Conservation (phyloP, 92 coral and sea anemone species). For the Paragorgia papillata region DNA sequence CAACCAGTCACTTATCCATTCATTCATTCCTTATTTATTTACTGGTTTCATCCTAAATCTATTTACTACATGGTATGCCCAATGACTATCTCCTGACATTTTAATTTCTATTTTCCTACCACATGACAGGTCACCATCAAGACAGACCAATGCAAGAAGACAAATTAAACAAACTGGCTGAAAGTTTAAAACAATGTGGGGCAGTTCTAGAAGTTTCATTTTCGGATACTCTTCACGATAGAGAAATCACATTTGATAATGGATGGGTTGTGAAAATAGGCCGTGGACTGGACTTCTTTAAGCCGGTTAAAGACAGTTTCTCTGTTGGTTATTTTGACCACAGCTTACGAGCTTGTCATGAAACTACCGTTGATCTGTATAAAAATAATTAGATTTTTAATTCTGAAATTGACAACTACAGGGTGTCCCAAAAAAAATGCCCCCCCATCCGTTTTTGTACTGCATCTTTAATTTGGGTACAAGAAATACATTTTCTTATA, state of each 20-base stretch:
- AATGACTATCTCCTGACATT: too few species aligned
- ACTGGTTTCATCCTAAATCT: too few species aligned
- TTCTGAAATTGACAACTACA: too few species aligned
- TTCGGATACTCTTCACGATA: constrained; percentile 80
- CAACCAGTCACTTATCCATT: too few species aligned
- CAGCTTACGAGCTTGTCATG: constrained; percentile 82
- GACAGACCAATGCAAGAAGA: constrained; percentile 71
- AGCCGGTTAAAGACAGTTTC: constrained; percentile 72
- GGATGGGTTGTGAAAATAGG: constrained; percentile 98
- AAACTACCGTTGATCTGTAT: constrained; percentile 80
- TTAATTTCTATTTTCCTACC: too few species aligned
- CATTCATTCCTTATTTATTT: too few species aligned
- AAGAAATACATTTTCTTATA: too few species aligned
- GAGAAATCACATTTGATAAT: constrained; percentile 84
- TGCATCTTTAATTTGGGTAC: too few species aligned
- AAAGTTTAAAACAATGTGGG: constrained; percentile 63
- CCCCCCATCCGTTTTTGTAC: too few species aligned
- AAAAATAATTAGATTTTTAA: neutral
- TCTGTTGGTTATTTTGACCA: constrained; percentile 80
- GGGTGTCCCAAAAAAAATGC: too few species aligned
- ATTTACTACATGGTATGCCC: too few species aligned
- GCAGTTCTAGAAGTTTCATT: constrained; percentile 63
- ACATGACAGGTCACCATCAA: constrained; percentile 72
- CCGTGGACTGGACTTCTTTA: constrained; percentile 87
- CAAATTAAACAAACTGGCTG: constrained; percentile 68